phyloP scores from a whole-genome alignment of 2,113 vertebrate species.

The Xenopus laevis region DNA sequence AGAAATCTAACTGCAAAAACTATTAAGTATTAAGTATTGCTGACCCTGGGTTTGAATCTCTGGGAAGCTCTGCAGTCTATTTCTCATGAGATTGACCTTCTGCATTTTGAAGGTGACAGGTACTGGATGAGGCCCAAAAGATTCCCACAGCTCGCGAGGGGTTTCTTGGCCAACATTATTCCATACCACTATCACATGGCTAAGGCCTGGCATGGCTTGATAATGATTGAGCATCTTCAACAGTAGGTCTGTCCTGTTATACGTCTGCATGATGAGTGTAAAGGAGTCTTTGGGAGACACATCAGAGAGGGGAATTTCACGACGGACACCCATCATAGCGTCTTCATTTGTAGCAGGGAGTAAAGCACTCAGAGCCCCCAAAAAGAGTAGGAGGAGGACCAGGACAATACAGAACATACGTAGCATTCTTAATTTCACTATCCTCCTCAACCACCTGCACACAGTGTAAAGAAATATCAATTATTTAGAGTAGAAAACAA shows the following conservation, averaged over 20 bases:
- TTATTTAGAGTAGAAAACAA: neutral
- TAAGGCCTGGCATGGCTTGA: conserved; percentile 81
- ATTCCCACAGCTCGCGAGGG: conserved; percentile 80
- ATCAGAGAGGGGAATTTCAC: conserved; percentile 56
- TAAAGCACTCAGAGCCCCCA: conserved; percentile 69
- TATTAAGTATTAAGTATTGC: neutral
- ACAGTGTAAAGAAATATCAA: neutral
- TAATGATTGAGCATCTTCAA: conserved; percentile 90
- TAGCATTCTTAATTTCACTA: conserved; percentile 64
- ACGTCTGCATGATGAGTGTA: conserved; percentile 88
- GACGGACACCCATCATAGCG: conserved; percentile 47
- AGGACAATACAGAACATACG: conserved; percentile 63
- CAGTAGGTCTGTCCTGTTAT: conserved; percentile 87
- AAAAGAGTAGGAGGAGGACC: conserved; percentile 66
- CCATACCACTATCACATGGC: conserved; percentile 85
- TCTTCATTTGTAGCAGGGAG: conserved; percentile 72
- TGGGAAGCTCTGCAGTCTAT: conserved; percentile 82
- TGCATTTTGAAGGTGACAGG: conserved; percentile 86
- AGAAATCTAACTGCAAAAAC: neutral
- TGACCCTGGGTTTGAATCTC: conserved; percentile 85
- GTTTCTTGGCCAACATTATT: conserved; percentile 82
- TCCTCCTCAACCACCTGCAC: conserved; percentile 64
- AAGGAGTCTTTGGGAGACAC: conserved; percentile 65
- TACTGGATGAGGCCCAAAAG: conserved; percentile 83
- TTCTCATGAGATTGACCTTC: conserved; percentile 80